A percentile compares a stretch with the other conserved stretches of the same genome.
Conservation (phyloP, 2,113 vertebrate genomes). For the Pseudopipra pipra region DNA sequence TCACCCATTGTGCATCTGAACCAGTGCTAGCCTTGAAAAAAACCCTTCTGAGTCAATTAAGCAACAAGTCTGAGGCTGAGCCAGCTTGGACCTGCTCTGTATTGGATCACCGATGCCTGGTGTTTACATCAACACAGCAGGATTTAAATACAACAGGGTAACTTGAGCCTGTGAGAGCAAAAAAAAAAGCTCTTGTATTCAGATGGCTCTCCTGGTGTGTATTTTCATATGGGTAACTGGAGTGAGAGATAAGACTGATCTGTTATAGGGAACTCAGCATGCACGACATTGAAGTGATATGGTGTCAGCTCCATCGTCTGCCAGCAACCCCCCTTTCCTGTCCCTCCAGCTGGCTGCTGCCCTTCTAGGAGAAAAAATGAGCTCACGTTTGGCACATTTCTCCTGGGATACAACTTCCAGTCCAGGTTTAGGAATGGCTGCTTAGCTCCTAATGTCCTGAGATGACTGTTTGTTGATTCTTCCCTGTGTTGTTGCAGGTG, state of each 20-base stretch:
- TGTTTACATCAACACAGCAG: slow-evolving; percentile 1
- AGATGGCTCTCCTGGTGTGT: background rate
- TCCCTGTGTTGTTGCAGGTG: background rate
- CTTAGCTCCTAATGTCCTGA: background rate
- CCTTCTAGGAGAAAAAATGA: slow-evolving; percentile 22
- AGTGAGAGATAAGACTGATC: slow-evolving; percentile 17
- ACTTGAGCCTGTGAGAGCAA: background rate
- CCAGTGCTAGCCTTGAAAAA: background rate
- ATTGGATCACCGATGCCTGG: slow-evolving; percentile 4
- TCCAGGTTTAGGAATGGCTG: background rate
- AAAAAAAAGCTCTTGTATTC: background rate
- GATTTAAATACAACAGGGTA: slow-evolving; percentile 2
- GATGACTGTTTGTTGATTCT: background rate
- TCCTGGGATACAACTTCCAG: background rate
- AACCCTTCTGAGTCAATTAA: background rate
- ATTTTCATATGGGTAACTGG: slow-evolving; percentile 7
- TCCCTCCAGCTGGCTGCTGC: slow-evolving; percentile 25
- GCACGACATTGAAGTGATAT: slow-evolving; percentile 19
- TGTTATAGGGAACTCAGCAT: background rate
- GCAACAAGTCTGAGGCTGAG: background rate
- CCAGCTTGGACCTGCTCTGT: slow-evolving; percentile 16
- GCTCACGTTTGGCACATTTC: slow-evolving; percentile 39
- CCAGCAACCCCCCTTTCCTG: background rate
- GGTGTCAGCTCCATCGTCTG: slow-evolving; percentile 13
- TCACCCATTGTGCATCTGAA: background rate